These are phyloP conservation scores for Mustelus asterias DNA, from an alignment of 2,113 vertebrate genomes.

Conservation along the genomic window DNA sequence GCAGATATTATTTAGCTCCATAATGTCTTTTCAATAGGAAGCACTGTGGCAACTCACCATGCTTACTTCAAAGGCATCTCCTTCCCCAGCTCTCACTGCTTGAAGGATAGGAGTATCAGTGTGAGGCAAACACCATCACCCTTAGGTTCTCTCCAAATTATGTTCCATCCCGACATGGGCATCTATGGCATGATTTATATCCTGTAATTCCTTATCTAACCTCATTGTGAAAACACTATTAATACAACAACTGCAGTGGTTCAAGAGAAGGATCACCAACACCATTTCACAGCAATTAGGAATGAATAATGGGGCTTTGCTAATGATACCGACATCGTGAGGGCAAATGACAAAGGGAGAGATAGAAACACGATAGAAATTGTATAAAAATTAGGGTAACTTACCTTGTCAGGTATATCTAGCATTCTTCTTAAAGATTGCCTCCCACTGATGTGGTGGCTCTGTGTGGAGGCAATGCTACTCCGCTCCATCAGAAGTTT, in stretches of 20 bases:
- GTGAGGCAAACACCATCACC: background rate
- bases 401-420: background rate
- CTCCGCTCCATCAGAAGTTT: too few relatives aligned
- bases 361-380: background rate
- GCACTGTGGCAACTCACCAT: background rate
- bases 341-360: background rate
- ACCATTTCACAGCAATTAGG: background rate
- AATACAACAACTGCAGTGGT: background rate
- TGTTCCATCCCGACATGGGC: background rate
- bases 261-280: background rate
- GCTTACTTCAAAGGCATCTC: background rate
- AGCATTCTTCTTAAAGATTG: background rate
- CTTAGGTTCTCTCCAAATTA: background rate
- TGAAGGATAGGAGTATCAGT: background rate
- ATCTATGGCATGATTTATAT: background rate
- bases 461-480: too few relatives aligned
- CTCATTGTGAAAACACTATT: background rate
- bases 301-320: background rate
- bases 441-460: too few relatives aligned
- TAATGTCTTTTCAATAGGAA: background rate
- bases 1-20: background rate
- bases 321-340: background rate
- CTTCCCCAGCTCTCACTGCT: background rate
- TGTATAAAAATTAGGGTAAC: background rate
- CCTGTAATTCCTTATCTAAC: background rate